phyloP scores from a whole-genome alignment of 2,797 vertebrate species.

The Poecilia picta region DNA sequence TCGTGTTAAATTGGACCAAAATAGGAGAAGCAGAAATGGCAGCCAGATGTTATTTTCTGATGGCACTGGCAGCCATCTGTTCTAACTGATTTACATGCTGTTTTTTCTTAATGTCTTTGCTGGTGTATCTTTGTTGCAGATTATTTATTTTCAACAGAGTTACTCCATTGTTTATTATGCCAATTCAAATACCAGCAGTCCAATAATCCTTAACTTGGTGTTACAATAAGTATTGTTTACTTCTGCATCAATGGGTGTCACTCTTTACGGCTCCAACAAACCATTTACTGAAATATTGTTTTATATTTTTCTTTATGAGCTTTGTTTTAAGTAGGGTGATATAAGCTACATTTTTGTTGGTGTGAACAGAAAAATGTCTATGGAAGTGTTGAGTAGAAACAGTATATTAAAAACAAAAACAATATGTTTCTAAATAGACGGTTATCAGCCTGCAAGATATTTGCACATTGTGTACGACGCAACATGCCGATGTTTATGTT shows the following conservation, averaged over 20 bases:
- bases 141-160: not conserved
- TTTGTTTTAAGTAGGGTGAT: not conserved
- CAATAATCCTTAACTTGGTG: not conserved
- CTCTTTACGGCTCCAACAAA: not conserved
- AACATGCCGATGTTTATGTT: not conserved
- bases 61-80: not conserved
- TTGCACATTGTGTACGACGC: not conserved
- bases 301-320: not conserved
- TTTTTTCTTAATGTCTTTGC: slow-evolving; percentile 1
- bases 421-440: not conserved
- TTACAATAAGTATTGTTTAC: not conserved
- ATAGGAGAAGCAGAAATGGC: slow-evolving; percentile 8
- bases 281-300: not conserved
- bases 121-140: not conserved
- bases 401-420: not conserved
- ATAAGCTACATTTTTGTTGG: not conserved
- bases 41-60: not conserved
- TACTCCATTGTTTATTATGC: not conserved
- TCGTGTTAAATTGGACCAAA: not conserved
- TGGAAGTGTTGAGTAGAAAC: not conserved
- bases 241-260: not conserved
- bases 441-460: not conserved
- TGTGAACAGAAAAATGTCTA: not conserved
- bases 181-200: not conserved
- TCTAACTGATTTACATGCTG: not conserved